Percentiles rank a stretch among this genome's conserved stretches.
These are phyloP conservation scores for Catagonus wagneri DNA, from an alignment of 2,113 vertebrate species.

Conservation along the genomic window DNA sequence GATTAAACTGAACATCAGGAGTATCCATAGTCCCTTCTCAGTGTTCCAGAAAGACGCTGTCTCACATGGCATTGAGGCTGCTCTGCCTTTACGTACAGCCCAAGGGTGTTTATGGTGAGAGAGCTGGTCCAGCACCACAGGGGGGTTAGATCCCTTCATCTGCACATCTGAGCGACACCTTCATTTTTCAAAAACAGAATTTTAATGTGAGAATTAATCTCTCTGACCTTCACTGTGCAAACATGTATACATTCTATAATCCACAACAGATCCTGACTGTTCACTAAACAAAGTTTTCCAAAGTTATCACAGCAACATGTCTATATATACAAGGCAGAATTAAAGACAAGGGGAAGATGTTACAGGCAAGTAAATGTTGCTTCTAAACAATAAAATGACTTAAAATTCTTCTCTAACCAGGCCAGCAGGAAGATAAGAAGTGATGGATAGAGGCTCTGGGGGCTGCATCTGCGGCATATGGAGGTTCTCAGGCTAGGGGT, in stretches of 20 bases:
- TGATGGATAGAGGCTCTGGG: not conserved
- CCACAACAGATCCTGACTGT: not conserved
- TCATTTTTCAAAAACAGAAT: slow-evolving; percentile 66
- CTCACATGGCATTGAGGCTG: slow-evolving; percentile 10
- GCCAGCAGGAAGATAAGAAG: not conserved
- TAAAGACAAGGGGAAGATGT: not conserved
- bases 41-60: slow-evolving; percentile 71
- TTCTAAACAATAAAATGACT: not conserved
- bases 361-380: not conserved
- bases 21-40: slow-evolving; percentile 79
- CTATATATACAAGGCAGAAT: slow-evolving; percentile 10
- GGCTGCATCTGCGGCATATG: too few species aligned
- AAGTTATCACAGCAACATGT: not conserved
- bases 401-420: not conserved
- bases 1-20: slow-evolving; percentile 84
- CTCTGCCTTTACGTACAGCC: slow-evolving; percentile 68
- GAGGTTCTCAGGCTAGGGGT: too few species aligned
- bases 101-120: slow-evolving; percentile 67
- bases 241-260: slow-evolving; percentile 63
- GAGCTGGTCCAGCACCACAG: not conserved
- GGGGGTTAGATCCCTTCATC: slow-evolving; percentile 40
- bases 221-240: slow-evolving; percentile 82
- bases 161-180: slow-evolving; percentile 48
- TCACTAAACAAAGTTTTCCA: slow-evolving; percentile 37
- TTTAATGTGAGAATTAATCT: slow-evolving; percentile 79